phyloP scores from a whole-genome alignment of 2,888 invertebrate genomes.

The Stenchaetothrips biformis region DNA sequence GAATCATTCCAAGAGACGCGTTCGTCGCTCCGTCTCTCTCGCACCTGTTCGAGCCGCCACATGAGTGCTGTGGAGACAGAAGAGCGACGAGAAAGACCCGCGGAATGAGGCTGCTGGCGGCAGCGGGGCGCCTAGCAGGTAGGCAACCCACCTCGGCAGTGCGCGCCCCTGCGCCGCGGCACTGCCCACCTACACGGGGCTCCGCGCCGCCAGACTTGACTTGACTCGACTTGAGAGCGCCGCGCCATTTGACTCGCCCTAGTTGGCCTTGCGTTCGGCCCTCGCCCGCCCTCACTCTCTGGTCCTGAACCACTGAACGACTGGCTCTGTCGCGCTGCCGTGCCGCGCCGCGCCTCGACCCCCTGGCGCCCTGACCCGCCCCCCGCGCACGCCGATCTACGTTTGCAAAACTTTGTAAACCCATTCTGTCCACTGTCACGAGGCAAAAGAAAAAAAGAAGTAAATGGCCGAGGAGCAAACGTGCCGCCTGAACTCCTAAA shows the following conservation, averaged over 20 bases:
- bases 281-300: no score
- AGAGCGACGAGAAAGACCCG: no score
- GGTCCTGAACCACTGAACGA: background rate
- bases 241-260: no score
- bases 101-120: background rate
- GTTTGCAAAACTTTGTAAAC: conserved; percentile 3
- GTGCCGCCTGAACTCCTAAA: background rate
- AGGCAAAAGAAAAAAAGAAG: background rate
- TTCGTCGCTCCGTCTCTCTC: no score
- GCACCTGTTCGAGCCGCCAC: background rate
- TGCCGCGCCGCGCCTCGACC: background rate
- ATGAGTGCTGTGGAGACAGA: no score
- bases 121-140: background rate
- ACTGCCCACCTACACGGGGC: background rate
- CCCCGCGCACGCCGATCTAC: background rate
- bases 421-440: background rate
- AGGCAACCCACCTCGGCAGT: background rate
- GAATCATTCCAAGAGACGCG: no score
- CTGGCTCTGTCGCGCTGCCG: background rate
- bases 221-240: no score
- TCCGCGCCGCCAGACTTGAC: background rate
- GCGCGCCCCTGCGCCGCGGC: background rate
- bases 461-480: background rate
- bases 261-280: no score
- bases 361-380: background rate